Evolutionary conservation across 2,113 vertebrate species (phyloP).

Genomic region (Myotis yumanensis): DNA sequence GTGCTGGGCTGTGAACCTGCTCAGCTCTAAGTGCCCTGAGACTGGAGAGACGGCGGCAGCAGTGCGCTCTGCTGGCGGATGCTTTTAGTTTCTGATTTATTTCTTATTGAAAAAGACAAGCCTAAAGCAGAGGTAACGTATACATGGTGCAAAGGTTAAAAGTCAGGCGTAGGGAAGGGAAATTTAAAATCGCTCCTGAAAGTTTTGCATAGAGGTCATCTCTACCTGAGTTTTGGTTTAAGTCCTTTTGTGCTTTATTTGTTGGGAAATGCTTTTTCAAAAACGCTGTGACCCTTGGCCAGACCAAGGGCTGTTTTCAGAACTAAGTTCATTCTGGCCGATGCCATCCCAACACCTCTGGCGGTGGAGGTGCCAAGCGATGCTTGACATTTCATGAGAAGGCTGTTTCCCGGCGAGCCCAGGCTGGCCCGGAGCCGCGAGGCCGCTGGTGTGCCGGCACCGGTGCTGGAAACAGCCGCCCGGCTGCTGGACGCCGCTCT

Average conservation of each 20-base stretch:
- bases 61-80: fast-evolving
- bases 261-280: not conserved
- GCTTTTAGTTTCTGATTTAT: not conserved
- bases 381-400: fast-evolving
- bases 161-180: not conserved
- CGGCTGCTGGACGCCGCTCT: fast-evolving
- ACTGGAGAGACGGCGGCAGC: not conserved
- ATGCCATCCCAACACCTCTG: fast-evolving
- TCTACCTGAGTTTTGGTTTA: not conserved
- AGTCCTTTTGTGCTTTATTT: not conserved
- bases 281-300: not conserved
- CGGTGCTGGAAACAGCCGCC: fast-evolving
- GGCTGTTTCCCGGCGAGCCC: not conserved
- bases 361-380: not conserved
- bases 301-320: not conserved
- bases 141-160: not conserved
- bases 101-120: not conserved
- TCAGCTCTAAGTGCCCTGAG: not conserved
- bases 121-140: not conserved
- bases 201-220: not conserved
- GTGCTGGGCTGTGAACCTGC: not conserved
- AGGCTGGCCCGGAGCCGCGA: fast-evolving
- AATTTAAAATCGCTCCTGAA: not conserved
- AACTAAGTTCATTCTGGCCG: not conserved
- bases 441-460: fast-evolving